Evolutionary conservation across 2,113 vertebrate species (phyloP), one percentile per base, ranked within the genome.

Genomic region (Ptilonorhynchus violaceus): DNA sequence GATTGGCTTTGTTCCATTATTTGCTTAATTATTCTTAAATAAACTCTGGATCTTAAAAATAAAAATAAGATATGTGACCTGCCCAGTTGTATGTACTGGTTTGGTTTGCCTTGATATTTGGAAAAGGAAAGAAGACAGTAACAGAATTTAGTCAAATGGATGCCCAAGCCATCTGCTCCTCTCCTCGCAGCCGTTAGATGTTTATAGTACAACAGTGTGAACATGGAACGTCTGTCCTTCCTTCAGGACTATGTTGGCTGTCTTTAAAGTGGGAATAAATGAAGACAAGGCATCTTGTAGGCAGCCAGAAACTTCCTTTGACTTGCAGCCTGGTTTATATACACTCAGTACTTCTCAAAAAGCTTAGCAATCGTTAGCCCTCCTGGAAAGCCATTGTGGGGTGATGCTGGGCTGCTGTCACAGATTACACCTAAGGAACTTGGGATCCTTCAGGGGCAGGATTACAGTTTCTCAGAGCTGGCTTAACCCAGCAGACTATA

Each of bases 91-190:
- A 25, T n/a, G 5, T 44, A 25, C 24, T 52, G 31, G 19, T 52
- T 95, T 83, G 9, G 10, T 58, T 77, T 88, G 63, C 16, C 15
- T 27, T 0, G 0, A 3, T 66, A 50, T 42, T 79, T 89, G 59
- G 67, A 73, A 82, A 58, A 72, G 33, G 64, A 78, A 89, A 63
- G 63, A 80, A 60, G 25, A 76, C 58, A 62, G 58, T 79, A 88
- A 15, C 18, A 41, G 42, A 92, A 82, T 39, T 92, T 42, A 72
- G 31, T 75, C 21, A 28, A 50, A 13, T 35, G 83, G 84, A 64
- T 85, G 60, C 22, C 77, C 62, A 50, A 93, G n/a, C 74, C 75
- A 62, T 83, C 88, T 80, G 82, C 56, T 93, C 14, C 47, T 76
- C 49, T 89, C 46, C 59, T 94, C 4, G 0, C 1, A 4, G 66